These are phyloP conservation scores for Agapornis canus DNA, from an alignment of 2,797 vertebrate species.

Conservation along the genomic window DNA sequence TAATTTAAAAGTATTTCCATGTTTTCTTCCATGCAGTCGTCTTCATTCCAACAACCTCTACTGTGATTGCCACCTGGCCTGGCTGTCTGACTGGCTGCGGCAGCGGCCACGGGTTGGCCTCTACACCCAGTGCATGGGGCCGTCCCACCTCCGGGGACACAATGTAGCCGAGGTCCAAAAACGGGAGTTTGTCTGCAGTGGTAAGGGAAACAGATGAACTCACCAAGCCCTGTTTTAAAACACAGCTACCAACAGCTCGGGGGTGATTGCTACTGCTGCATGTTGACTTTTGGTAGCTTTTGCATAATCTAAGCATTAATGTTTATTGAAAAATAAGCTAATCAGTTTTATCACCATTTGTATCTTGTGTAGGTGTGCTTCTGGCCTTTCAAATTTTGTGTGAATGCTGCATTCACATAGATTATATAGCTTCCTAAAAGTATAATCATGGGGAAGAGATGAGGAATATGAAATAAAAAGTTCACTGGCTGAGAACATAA, in stretches of 20 bases:
- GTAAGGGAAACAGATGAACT: constrained; percentile 69
- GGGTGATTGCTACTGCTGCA: rapidly evolving
- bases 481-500: background rate
- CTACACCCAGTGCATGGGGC: constrained; percentile 96
- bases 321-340: background rate
- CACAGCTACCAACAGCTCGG: rapidly evolving
- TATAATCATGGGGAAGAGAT: background rate
- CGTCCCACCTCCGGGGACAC: constrained; percentile 90
- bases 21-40: constrained; percentile 78
- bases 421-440: background rate
- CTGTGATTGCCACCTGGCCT: constrained; percentile 96
- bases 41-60: constrained; percentile 97
- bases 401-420: background rate
- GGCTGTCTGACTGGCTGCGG: constrained; percentile 97
- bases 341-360: rapidly evolving
- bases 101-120: constrained; percentile 94
- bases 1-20: background rate
- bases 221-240: rapidly evolving
- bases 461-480: background rate
- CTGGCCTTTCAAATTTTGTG: background rate
- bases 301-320: rapidly evolving
- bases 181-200: constrained; percentile 93
- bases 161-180: constrained; percentile 98
- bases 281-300: background rate
- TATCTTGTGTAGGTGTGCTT: background rate